Evolutionary conservation across 2,888 invertebrate species (phyloP), one percentile per base, ranked within the genome.

Genomic region (Drosophila birchii): DNA sequence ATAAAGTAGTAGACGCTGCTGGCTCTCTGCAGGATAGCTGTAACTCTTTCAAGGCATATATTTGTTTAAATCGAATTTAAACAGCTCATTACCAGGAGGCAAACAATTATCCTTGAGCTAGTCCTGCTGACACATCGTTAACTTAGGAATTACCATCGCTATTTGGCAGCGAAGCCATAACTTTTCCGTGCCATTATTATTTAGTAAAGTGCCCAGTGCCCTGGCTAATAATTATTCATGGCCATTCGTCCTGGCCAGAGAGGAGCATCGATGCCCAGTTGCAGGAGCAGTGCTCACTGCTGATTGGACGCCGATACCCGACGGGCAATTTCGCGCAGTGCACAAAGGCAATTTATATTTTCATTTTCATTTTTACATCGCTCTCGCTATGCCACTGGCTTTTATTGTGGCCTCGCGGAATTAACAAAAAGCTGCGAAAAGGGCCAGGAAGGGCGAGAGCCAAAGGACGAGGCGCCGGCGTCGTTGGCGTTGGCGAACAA

Each of bases 291-390:
- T 38, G 38, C 20, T 7, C 32, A n/a, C 23, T n/a, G 38, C n/a
- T 67, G 23, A 59, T 60, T 54, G 36, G 18, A 4, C 20, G n/a
- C 44, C 47, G 23, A 38, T 53, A 32, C 9, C 60, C 29, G n/a
- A 41, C 16, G 47, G 68, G 38, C 41, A 26, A 67, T 72, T 49
- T 60, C 43, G 57, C 69, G 26, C 67, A 56, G 68, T 68, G 66
- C 75, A 81, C 76, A 68, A 67, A 82, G 71, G 70, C 70, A 82
- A 86, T 86, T 82, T 86, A 78, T 86, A 87, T 81, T 83, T 78
- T 76, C 67, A 63, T 80, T 81, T 78, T 78, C 64, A 70, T 45
- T 78, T 78, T 72, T 38, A 43, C 59, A 54, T 59, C 54, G 59
- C 39, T 68, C 34, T 14, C 32, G 32, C 53, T 62, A 47, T 69